Conservation (phyloP, 2,888 invertebrate species). For the Ellobium chinense region DNA sequence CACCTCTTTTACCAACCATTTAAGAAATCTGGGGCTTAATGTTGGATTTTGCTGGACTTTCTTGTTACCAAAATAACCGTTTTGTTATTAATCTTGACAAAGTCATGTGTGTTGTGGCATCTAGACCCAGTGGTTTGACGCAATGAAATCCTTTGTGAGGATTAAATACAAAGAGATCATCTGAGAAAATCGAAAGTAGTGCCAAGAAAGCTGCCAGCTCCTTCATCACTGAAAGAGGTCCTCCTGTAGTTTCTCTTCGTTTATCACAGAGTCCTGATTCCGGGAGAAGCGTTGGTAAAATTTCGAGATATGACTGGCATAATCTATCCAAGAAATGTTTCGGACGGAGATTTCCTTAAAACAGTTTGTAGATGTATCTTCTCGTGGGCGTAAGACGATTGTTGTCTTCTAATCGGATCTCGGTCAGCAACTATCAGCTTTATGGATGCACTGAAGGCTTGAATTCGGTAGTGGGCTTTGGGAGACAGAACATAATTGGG, state of each 20-base stretch:
- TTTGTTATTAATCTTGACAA: neutral
- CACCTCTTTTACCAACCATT: neutral
- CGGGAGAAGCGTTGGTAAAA: neutral
- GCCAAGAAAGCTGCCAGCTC: neutral
- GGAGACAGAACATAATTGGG: slow-evolving; percentile 98
- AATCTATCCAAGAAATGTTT: neutral
- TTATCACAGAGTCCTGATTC: neutral
- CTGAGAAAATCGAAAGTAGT: neutral
- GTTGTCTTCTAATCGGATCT: slow-evolving; percentile 97
- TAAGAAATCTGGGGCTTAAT: neutral
- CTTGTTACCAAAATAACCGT: neutral
- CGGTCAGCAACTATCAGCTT: slow-evolving; percentile 94
- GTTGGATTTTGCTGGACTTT: neutral
- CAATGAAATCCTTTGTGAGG: slow-evolving; percentile 22
- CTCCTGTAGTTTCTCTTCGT: slow-evolving; percentile 12
- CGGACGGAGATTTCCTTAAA: too few species aligned
- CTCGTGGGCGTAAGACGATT: slow-evolving; percentile 96
- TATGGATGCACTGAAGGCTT: slow-evolving; percentile 94
- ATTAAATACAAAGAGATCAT: slow-evolving; percentile 15
- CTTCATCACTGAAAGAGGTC: slow-evolving; percentile 4
- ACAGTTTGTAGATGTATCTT: too few species aligned
- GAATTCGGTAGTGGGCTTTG: slow-evolving; percentile 96
- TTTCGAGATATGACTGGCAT: neutral
- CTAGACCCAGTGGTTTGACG: neutral
- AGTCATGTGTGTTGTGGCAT: neutral